Conservation (phyloP, 2,888 invertebrate genomes). For the Drosophila prostipennis region DNA sequence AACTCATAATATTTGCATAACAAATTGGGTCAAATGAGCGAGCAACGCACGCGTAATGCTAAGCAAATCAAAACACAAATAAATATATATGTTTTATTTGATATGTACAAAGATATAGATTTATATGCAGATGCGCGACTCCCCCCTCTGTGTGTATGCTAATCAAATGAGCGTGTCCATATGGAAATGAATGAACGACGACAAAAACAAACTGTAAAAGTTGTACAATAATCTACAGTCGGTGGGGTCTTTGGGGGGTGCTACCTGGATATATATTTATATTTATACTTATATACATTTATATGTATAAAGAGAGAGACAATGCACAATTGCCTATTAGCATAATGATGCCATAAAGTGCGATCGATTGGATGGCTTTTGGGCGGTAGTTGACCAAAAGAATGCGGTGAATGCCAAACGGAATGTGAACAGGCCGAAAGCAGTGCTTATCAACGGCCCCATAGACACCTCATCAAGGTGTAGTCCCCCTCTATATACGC, state of each 20-base stretch:
- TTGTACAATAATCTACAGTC: constrained; percentile 65
- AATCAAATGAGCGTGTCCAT: constrained; percentile 64
- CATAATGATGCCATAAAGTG: constrained; percentile 76
- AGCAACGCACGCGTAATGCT: constrained; percentile 54
- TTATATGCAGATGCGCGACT: constrained; percentile 28
- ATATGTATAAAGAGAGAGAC: constrained; percentile 16
- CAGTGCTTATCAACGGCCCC: constrained; percentile 17
- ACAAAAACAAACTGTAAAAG: constrained; percentile 68
- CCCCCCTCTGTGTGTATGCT: constrained; percentile 52
- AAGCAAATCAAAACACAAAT: constrained; percentile 34
- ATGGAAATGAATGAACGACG: constrained; percentile 51
- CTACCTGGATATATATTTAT: not conserved
- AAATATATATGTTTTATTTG: constrained; percentile 1
- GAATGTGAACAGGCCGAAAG: constrained; percentile 3
- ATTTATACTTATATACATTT: not conserved
- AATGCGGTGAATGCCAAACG: constrained; percentile 63
- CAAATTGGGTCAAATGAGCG: constrained; percentile 71
- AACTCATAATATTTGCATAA: constrained; percentile 68
- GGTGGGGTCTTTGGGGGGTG: constrained; percentile 2
- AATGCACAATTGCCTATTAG: constrained; percentile 74
- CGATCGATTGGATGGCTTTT: constrained; percentile 13
- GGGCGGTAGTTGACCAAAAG: constrained; percentile 51
- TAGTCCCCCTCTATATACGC: not conserved
- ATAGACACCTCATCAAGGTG: constrained; percentile 24
- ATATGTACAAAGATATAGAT: constrained; percentile 3